Conservation (phyloP, 2,888 invertebrate species). For the Allygus modestus region DNA sequence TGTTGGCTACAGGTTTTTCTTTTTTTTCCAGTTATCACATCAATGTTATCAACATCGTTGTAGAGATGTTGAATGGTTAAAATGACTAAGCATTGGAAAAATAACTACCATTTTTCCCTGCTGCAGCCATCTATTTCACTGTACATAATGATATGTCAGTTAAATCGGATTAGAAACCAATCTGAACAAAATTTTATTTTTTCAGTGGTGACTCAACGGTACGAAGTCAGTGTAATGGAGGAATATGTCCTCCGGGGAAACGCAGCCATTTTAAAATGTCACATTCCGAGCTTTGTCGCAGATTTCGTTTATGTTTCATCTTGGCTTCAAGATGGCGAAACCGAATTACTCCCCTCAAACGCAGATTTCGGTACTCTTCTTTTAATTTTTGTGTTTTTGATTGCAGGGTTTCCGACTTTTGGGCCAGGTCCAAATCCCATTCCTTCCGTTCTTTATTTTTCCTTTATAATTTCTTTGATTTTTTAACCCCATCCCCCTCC, state of each 20-base stretch:
- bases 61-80: no score
- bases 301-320: conserved; percentile 92
- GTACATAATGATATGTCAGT: no score
- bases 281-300: conserved; percentile 95
- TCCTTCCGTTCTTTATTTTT: conserved; percentile 17
- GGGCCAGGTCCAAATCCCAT: conserved; percentile 61
- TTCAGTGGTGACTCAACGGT: conserved; percentile 94
- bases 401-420: conserved; percentile 52
- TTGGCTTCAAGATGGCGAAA: conserved; percentile 90
- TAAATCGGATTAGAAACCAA: no score
- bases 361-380: conserved; percentile 74
- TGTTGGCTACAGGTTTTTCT: no score
- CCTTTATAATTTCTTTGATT: conserved; percentile 40
- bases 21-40: no score
- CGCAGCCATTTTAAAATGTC: conserved; percentile 94
- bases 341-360: conserved; percentile 74
- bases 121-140: no score
- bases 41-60: no score
- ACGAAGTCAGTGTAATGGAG: conserved; percentile 94
- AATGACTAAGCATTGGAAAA: no score
- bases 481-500: conserved; percentile 29
- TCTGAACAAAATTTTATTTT: conserved; percentile 71
- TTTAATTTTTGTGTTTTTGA: conserved; percentile 47
- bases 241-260: conserved; percentile 94
- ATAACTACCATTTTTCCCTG: no score